These are phyloP conservation scores for Agrochola circellaris DNA, from an alignment of 2,888 invertebrate species.

Conservation along the genomic window DNA sequence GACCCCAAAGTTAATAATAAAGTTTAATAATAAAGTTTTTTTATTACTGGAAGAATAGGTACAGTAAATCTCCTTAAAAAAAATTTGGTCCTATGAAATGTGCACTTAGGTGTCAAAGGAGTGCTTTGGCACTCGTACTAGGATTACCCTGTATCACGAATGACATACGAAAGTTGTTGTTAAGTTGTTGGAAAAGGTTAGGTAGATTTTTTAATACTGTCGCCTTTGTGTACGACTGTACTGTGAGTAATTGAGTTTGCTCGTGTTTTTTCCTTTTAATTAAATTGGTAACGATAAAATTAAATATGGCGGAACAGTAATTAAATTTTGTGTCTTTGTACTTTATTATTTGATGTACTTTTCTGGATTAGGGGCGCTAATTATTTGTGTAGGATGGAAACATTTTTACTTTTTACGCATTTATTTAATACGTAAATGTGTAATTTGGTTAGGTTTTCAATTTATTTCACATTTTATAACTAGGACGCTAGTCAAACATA, in stretches of 20 bases:
- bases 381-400: constrained; percentile 57
- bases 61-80: too few relatives aligned
- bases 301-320: constrained; percentile 52
- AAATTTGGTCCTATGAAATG: too few relatives aligned
- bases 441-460: constrained; percentile 21
- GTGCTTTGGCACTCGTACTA: too few relatives aligned
- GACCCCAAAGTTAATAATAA: too few relatives aligned
- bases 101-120: too few relatives aligned
- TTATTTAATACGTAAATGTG: constrained; percentile 15
- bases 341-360: constrained; percentile 44
- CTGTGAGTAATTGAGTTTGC: constrained; percentile 42
- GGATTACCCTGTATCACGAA: too few relatives aligned
- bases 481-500: background rate
- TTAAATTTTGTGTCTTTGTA: constrained; percentile 56
- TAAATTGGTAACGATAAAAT: constrained; percentile 56
- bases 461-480: constrained; percentile 9
- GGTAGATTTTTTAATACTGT: constrained; percentile 20
- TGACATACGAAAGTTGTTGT: too few relatives aligned
- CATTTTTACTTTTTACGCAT: constrained; percentile 4
- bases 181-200: background rate
- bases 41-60: too few relatives aligned
- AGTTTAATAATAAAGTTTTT: too few relatives aligned
- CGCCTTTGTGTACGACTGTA: constrained; percentile 34
- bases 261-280: constrained; percentile 37
- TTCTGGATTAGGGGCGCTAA: constrained; percentile 24